Percentiles rank a stretch among this genome's conserved stretches.
Conservation (phyloP, 2,113 vertebrate genomes). For the Dissostichus mawsoni region DNA sequence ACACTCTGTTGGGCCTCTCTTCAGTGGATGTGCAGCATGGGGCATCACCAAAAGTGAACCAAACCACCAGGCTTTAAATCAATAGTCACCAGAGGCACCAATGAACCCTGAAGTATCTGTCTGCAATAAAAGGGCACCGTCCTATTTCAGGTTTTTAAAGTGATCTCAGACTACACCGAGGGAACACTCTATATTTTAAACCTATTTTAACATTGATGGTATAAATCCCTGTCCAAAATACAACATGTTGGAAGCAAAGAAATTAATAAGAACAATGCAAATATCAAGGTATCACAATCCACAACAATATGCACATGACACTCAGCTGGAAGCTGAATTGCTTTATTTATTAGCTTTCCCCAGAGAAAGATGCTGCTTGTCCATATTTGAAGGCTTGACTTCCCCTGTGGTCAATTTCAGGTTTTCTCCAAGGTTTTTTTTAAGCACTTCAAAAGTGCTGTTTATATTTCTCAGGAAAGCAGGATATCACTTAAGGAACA, state of each 20-base stretch:
- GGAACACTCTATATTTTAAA: neutral
- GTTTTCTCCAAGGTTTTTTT: neutral
- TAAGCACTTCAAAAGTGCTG: neutral
- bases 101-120: neutral
- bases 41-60: constrained; percentile 28
- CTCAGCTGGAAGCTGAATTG: neutral
- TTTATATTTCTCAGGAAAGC: neutral
- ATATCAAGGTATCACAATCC: too few species aligned
- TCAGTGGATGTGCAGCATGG: constrained; percentile 47
- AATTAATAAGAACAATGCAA: too few species aligned
- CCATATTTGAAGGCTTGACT: constrained; percentile 4
- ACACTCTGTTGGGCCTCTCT: constrained; percentile 33
- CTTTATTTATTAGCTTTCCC: neutral
- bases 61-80: constrained; percentile 28
- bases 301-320: too few species aligned
- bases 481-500: neutral
- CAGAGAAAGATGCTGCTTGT: neutral
- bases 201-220: too few species aligned
- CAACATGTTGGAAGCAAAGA: too few species aligned
- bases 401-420: constrained; percentile 3
- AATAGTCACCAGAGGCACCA: constrained; percentile 14
- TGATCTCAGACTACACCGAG: neutral
- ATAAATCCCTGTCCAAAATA: too few species aligned
- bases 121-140: neutral
- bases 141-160: neutral